These are phyloP conservation scores for Ophraella communa DNA, from an alignment of 2,888 invertebrate species.

Conservation along the genomic window DNA sequence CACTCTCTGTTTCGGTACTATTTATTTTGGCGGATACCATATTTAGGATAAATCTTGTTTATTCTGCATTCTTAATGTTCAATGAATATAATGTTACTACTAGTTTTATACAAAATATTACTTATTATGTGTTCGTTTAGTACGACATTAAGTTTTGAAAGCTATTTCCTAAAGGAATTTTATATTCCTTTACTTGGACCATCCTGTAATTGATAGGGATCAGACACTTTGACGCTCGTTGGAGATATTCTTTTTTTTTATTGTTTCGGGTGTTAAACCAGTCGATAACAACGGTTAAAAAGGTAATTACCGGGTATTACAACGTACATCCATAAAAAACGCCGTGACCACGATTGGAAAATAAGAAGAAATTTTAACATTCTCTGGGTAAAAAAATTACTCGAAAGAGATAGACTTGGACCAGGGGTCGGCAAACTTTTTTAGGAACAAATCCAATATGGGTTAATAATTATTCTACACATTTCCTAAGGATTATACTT, in stretches of 20 bases:
- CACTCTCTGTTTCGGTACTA: no score
- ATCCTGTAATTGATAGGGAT: neutral
- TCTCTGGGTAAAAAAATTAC: neutral
- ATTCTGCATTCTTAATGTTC: no score
- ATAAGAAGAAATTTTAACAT: slow-evolving; percentile 10
- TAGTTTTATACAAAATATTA: no score
- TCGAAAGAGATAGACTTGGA: neutral
- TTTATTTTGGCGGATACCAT: no score
- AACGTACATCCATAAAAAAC: slow-evolving; percentile 25
- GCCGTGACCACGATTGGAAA: slow-evolving; percentile 9
- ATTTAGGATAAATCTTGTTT: no score
- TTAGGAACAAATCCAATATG: no score
- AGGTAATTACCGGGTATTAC: slow-evolving; percentile 27
- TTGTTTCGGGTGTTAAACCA: slow-evolving; percentile 28
- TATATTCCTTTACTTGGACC: neutral
- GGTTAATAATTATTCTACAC: no score
- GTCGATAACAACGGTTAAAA: slow-evolving; percentile 24
- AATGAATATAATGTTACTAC: no score
- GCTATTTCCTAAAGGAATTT: no score
- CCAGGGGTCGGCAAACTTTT: neutral
- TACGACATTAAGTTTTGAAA: neutral
- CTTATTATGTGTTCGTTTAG: neutral
- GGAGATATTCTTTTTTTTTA: slow-evolving; percentile 10
- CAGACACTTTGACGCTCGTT: slow-evolving; percentile 6
- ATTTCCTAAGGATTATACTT: no score